Base-by-base conservation (phyloP, 2,888 invertebrate species). In the Suillia variegata region DNA sequence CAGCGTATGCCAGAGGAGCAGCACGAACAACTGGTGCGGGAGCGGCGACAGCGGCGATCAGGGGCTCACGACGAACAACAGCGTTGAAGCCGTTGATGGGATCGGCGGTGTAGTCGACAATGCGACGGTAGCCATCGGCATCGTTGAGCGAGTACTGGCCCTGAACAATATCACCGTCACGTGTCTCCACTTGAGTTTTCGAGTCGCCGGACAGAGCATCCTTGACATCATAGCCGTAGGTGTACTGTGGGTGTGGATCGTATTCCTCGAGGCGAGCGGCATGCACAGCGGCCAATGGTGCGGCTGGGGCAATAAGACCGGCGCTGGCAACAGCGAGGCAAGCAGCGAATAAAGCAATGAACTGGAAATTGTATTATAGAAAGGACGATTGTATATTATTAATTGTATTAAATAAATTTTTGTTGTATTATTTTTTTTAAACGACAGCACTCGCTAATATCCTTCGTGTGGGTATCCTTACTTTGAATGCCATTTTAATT, bases 131-230 rank as follows among this genome's bases (percentile, higher is more conserved):
- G 10, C 83, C 83, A 71, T 83, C 83, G 60, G 83, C 76, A 59
- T 83, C 83, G 59, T 80, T 74, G 65, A 83, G 68, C 2, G 82
- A 82, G 70, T 83, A 83, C 66, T 82, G 82, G 22, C 83, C 83
- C 64, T 78, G 79, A 13, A 83, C 83, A 20, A 80, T 65, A 61
- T 81, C 81, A 51, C 83, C 83, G 61, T 82, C 79, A 50, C 83
- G 82, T 21, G 73, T 76, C 67, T 83, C 83, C 31, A 80, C 78
- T 65, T 81, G 81, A 48, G 71, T 79, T 70, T 83, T 83, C 2
- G 80, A 80, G 55, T 83, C 83, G 31, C 83, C 83, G 10, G 83
- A 80, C 4, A 82, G 62, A 47, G 74, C 71, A 65, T 83, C 83
- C 66, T 82, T 80, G 20, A 83, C 78, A 58, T 82, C 82, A 64